Evolutionary conservation across 2,888 invertebrate species (phyloP), one percentile per base, ranked within the genome.

Genomic region (Stegophylla sp.): DNA sequence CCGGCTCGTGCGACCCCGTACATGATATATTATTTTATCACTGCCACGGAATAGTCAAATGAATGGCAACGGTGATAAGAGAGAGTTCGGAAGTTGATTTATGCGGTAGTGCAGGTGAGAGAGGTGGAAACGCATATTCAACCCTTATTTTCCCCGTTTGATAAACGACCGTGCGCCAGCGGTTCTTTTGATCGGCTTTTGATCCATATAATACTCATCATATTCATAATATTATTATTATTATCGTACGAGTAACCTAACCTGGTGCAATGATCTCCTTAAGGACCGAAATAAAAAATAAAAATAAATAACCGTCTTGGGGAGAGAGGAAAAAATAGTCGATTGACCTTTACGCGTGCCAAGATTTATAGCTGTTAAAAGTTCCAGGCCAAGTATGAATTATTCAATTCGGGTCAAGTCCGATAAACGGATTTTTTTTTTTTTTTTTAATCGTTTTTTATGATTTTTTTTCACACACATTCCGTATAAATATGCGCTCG

Each of bases 21-120:
- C 20, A 67, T 77, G 67, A 79, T 79, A 61, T 79, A 79, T 79
- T 79, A 71, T 79, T 79, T 79, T 79, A 79, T 69, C 79, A 79
- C 61, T 59, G 59, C 28, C 59, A n/a, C 67, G 15, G 53, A 34
- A 7, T n/a, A 26, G 74, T 75, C 76, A 56, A 23, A 79, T 71
- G 61, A 79, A 79, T 61, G 61, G 71, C 61, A 56, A 71, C 41
- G 61, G n/a, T 71, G 79, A 79, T 79, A 79, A 79, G 71, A 79
- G 71, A 79, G 71, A 79, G 71, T 23, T 71, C 26, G 59, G 71
- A 71, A 71, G 71, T 69, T 79, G 79, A 79, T 79, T 79, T 79
- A 79, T 79, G 79, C 71, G 23, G 41, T 23, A 41, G 41, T 23
- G 13, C 61, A 79, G 69, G 69, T 45, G 77, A 59, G 77, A 45